Evolutionary conservation across 1,140 invertebrate species (phyloP).

Genomic region (Polypedilum pembai): DNA sequence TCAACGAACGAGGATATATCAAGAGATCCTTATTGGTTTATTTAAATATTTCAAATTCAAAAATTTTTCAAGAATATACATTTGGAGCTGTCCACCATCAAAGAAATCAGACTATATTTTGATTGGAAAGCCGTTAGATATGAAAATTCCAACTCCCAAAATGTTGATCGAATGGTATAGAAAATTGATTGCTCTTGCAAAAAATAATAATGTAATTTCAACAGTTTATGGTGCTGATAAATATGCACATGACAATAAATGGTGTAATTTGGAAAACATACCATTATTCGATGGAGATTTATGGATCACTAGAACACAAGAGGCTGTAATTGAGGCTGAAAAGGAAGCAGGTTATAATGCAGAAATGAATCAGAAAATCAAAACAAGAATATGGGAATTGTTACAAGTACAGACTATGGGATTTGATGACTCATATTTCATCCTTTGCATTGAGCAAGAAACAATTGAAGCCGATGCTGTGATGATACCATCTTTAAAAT

Average conservation of each 20-base stretch:
- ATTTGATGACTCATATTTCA: neutral
- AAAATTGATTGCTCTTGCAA: neutral
- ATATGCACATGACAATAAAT: neutral
- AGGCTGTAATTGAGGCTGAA: neutral
- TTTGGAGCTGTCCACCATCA: slow-evolving; percentile 17
- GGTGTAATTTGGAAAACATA: neutral
- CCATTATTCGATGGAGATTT: neutral
- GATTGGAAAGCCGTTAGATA: neutral
- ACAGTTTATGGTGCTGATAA: neutral
- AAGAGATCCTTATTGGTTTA: neutral
- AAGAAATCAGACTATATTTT: neutral
- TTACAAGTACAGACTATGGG: neutral
- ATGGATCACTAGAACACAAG: neutral
- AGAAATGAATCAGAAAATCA: neutral
- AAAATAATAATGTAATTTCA: neutral
- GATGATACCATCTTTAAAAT: neutral
- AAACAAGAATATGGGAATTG: neutral
- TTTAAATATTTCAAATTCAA: neutral
- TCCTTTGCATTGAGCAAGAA: neutral
- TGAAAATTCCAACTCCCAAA: neutral
- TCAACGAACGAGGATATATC: neutral
- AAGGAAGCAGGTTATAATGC: neutral
- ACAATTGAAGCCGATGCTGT: neutral
- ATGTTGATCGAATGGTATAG: neutral
- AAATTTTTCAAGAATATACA: neutral